Percentiles rank a stretch among this genome's conserved stretches.
Conservation (phyloP, 2,797 vertebrate species). For the Microcaecilia unicolor region DNA sequence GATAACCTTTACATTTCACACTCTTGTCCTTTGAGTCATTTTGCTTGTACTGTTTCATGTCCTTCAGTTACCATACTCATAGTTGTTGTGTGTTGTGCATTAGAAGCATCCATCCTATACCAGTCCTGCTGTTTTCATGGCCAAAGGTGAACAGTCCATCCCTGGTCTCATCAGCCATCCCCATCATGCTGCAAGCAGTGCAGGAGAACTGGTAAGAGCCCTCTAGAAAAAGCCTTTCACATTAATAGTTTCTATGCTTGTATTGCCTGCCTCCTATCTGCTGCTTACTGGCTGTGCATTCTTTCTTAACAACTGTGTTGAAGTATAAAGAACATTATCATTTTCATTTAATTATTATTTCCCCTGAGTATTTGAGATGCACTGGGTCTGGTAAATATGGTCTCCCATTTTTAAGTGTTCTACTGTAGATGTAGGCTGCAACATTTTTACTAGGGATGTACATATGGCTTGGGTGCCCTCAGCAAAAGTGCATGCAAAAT, state of each 20-base stretch:
- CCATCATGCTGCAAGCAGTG: constrained; percentile 83
- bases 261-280: constrained; percentile 27
- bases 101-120: constrained; percentile 66
- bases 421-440: no score
- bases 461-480: no score
- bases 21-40: constrained; percentile 41
- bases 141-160: constrained; percentile 61
- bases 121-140: constrained; percentile 67
- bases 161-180: constrained; percentile 66
- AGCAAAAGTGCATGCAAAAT: no score
- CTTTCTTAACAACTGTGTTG: no score
- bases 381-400: no score
- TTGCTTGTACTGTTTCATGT: constrained; percentile 48
- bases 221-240: constrained; percentile 40
- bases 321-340: no score
- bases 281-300: no score
- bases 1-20: constrained; percentile 29
- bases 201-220: constrained; percentile 76
- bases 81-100: constrained; percentile 68
- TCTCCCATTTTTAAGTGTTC: no score
- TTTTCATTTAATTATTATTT: no score
- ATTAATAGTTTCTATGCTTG: constrained; percentile 34
- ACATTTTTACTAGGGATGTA: no score
- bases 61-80: constrained; percentile 55
- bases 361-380: no score